Conservation (phyloP, 2,888 invertebrate genomes). For the Druceiella hillmani region DNA sequence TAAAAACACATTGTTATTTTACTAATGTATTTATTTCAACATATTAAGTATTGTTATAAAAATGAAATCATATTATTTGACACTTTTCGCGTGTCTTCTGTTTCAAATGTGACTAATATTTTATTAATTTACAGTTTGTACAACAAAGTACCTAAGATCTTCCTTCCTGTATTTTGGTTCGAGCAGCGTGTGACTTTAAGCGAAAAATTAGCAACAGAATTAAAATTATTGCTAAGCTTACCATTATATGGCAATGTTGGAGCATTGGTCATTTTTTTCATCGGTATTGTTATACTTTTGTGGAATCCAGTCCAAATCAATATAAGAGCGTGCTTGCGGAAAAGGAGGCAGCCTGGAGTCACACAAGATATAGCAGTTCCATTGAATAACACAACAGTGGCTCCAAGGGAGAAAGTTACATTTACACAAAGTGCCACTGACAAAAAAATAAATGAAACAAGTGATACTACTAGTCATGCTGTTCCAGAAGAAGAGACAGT, state of each 20-base stretch:
- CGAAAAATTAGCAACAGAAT: constrained; percentile 47
- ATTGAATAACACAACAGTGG: no score
- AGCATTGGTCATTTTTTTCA: constrained; percentile 38
- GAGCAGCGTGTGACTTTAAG: constrained; percentile 61
- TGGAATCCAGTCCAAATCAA: constrained; percentile 23
- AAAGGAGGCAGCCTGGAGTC: constrained; percentile 10
- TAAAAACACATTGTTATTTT: no score
- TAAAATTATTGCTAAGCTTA: constrained; percentile 47
- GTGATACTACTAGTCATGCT: no score
- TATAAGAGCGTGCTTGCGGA: constrained; percentile 15
- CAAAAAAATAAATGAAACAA: no score
- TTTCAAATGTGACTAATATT: no score
- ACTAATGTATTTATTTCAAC: no score
- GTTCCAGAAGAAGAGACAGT: no score
- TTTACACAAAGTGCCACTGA: no score
- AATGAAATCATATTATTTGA: no score
- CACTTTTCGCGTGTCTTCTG: no score
- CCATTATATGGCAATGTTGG: constrained; percentile 48
- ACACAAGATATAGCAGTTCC: constrained; percentile 8
- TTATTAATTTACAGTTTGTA: constrained; percentile 53
- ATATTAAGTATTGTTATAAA: no score
- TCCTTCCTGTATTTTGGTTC: constrained; percentile 77
- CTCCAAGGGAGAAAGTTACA: no score
- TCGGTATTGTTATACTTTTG: constrained; percentile 39
- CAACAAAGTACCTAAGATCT: constrained; percentile 58